A percentile compares a stretch with the other conserved stretches of the same genome.
phyloP scores from a whole-genome alignment of 1,140 invertebrate species.

The Palaemon carinicauda region DNA sequence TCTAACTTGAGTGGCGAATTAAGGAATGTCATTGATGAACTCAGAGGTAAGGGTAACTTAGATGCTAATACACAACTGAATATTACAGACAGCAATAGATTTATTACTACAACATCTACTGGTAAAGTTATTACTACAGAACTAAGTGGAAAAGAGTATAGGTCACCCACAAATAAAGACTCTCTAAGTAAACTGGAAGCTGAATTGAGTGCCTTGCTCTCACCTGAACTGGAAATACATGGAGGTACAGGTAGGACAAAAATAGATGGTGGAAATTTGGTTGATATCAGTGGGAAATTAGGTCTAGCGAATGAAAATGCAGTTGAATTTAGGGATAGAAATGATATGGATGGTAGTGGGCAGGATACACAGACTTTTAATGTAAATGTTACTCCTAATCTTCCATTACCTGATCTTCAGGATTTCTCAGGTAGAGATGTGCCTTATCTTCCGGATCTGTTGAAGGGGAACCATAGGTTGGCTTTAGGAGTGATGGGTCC shows the following conservation, averaged over 20 bases:
- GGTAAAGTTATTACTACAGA: slow-evolving; percentile 12
- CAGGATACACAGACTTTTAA: slow-evolving; percentile 10
- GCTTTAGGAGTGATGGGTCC: neutral
- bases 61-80: slow-evolving; percentile 26
- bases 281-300: neutral
- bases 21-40: slow-evolving; percentile 41
- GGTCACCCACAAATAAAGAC: slow-evolving; percentile 11
- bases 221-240: slow-evolving; percentile 22
- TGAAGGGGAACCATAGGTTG: slow-evolving; percentile 5
- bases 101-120: slow-evolving; percentile 30
- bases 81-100: neutral
- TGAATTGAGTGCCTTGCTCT: slow-evolving; percentile 39
- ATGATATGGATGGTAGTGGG: neutral
- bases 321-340: neutral
- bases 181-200: slow-evolving; percentile 48
- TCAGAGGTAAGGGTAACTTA: slow-evolving; percentile 23
- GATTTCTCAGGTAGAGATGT: slow-evolving; percentile 41
- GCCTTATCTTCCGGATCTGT: slow-evolving; percentile 42
- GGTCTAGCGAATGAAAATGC: neutral
- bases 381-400: slow-evolving; percentile 38
- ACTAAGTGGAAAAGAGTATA: neutral
- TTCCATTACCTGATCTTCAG: slow-evolving; percentile 43
- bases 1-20: slow-evolving; percentile 37
- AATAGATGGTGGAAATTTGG: slow-evolving; percentile 27
- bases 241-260: neutral